Conservation (phyloP, 2,888 invertebrate genomes). For the Penaeus monodon region DNA sequence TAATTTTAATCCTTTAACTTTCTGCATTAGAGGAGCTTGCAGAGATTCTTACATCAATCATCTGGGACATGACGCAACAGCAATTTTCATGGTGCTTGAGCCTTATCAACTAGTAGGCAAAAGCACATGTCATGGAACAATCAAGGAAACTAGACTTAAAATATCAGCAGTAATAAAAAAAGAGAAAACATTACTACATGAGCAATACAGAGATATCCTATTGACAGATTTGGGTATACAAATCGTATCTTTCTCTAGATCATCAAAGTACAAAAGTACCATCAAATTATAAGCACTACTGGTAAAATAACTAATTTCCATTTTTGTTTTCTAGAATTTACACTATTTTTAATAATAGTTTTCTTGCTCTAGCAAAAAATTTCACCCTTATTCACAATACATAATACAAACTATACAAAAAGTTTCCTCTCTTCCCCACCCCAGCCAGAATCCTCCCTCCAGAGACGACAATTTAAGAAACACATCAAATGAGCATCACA, state of each 20-base stretch:
- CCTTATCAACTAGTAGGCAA: slow-evolving; percentile 53
- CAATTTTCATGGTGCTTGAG: slow-evolving; percentile 51
- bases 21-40: neutral
- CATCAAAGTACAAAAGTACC: slow-evolving; percentile 61
- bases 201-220: slow-evolving; percentile 59
- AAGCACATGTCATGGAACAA: slow-evolving; percentile 62
- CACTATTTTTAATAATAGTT: slow-evolving; percentile 51
- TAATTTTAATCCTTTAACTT: slow-evolving; percentile 17
- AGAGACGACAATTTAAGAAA: slow-evolving; percentile 41
- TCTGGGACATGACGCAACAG: slow-evolving; percentile 40
- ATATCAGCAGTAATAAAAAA: slow-evolving; percentile 44
- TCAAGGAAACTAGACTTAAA: slow-evolving; percentile 50
- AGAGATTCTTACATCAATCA: slow-evolving; percentile 1
- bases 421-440: slow-evolving; percentile 30
- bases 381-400: slow-evolving; percentile 60
- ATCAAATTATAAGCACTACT: slow-evolving; percentile 55
- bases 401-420: slow-evolving; percentile 63
- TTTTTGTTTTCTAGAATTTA: slow-evolving; percentile 47
- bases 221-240: slow-evolving; percentile 53
- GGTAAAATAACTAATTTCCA: slow-evolving; percentile 46
- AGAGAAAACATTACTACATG: slow-evolving; percentile 49
- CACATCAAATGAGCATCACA: slow-evolving; percentile 31
- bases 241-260: slow-evolving; percentile 33
- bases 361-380: slow-evolving; percentile 59
- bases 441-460: slow-evolving; percentile 49